Evolutionary conservation across 1,140 invertebrate genomes (phyloP).

Genomic region (Aphis craccivora): DNA sequence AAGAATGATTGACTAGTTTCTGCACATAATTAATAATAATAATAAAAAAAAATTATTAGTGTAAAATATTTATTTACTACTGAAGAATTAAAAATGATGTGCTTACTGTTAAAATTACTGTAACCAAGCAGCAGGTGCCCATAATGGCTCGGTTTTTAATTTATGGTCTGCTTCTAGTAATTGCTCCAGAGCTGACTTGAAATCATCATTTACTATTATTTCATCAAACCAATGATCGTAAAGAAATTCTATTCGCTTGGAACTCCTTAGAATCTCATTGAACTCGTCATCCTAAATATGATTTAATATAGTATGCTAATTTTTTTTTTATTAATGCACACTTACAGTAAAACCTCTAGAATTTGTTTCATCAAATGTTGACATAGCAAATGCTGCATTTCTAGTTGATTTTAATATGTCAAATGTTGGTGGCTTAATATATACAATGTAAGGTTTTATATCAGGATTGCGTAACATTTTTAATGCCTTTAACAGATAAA

Average conservation of each 20-base stretch:
- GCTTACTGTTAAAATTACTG: slow-evolving; percentile 67
- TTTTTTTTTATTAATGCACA: slow-evolving; percentile 53
- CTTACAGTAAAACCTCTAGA: slow-evolving; percentile 88
- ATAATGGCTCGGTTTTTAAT: slow-evolving; percentile 92
- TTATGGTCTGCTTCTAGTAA: slow-evolving; percentile 81
- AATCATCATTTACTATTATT: slow-evolving; percentile 88
- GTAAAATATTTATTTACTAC: neutral
- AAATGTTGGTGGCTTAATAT: slow-evolving; percentile 89
- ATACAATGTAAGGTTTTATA: slow-evolving; percentile 94
- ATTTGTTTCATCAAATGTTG: slow-evolving; percentile 88
- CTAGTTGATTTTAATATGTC: slow-evolving; percentile 85
- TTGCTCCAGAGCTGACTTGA: slow-evolving; percentile 86
- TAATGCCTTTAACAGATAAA: slow-evolving; percentile 75
- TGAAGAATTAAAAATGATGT: neutral
- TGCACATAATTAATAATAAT: neutral
- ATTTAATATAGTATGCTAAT: neutral
- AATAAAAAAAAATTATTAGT: neutral
- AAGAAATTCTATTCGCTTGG: slow-evolving; percentile 89
- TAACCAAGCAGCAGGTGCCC: slow-evolving; percentile 96
- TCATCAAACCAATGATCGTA: slow-evolving; percentile 97
- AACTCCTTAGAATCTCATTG: slow-evolving; percentile 84
- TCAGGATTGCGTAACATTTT: slow-evolving; percentile 89
- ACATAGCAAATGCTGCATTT: slow-evolving; percentile 80
- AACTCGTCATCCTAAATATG: slow-evolving; percentile 87
- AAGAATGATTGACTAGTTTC: slow-evolving; percentile 30